Percentiles rank a stretch among this genome's conserved stretches.
These are phyloP conservation scores for Rhyacophila brunnea DNA, from an alignment of 1,140 invertebrate species.

Conservation along the genomic window DNA sequence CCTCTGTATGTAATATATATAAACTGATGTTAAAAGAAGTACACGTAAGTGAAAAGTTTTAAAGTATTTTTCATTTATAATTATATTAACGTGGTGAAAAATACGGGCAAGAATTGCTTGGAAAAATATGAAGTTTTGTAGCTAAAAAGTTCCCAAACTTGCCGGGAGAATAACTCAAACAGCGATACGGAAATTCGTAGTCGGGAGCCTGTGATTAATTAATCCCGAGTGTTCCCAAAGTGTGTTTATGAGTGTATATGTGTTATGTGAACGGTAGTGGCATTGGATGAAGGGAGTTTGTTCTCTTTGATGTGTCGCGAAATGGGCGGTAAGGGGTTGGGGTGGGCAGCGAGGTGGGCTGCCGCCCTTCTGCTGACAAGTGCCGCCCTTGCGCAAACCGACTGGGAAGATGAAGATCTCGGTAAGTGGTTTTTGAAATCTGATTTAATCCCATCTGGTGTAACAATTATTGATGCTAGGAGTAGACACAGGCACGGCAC, in stretches of 20 bases:
- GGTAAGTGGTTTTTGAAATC: conserved; percentile 24
- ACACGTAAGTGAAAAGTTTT: too few relatives aligned
- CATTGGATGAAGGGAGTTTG: background rate
- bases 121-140: conserved; percentile 25
- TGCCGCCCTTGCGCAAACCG: conserved; percentile 13
- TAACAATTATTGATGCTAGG: background rate
- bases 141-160: background rate
- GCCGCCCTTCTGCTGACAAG: conserved; percentile 5
- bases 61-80: too few relatives aligned
- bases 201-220: conserved; percentile 30
- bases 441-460: background rate
- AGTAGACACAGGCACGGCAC: background rate
- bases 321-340: conserved; percentile 1
- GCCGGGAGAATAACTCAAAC: conserved; percentile 14
- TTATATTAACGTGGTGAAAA: too few relatives aligned
- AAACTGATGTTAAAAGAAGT: too few relatives aligned
- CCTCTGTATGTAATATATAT: too few relatives aligned
- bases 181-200: conserved; percentile 21
- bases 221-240: conserved; percentile 5
- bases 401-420: conserved; percentile 31
- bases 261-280: conserved; percentile 17
- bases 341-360: conserved; percentile 11
- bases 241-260: conserved; percentile 5
- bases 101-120: background rate
- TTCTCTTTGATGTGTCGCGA: conserved; percentile 6